Evolutionary conservation across 1,140 invertebrate genomes (phyloP), one percentile per base, ranked within the genome.

Genomic region (Bombus consobrinus): DNA sequence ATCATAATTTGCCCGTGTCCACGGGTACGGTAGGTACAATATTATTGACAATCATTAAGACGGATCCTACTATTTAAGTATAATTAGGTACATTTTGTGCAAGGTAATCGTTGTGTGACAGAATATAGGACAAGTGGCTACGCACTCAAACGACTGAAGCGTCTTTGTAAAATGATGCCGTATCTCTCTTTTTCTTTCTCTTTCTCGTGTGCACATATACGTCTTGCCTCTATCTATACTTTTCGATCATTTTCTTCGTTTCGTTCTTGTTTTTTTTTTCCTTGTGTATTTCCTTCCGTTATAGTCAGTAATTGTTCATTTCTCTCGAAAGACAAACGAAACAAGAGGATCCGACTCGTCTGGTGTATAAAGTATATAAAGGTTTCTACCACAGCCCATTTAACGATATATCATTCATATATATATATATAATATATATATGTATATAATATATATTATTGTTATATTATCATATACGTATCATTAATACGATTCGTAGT

Each of bases 381-480:
- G 90, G 84, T 94, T 91, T 94, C 92, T 94, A 94, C 93, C 94
- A 95, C 94, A 95, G 94, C 94, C 94, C 92, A 94, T 94, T 94
- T 93, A 94, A 94, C 93, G 92, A 94, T 94, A 94, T 93, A 93
- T 93, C 86, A 85, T 81, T 90, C 79, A 91, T 76, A 73, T 84
- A 86, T 90, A 91, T 91, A 91, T 93, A 88, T 89, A 89, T 62
- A 91, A 69, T 81, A 66, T 66, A 66, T 66, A 66, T 88, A 87
- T 87, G 88, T 90, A 91, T 88, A 91, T 37, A 37, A 69, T 69
- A 69, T 91, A 89, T 89, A 91, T 91, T 87, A 91, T 90, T 89
- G 87, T 90, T 90, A 93, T 84, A 76, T 89, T 87, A 82, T 87
- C 43, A 84, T 84, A 75, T 76, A 72, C 32, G 62, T 69, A 81